Evolutionary conservation across 2,113 vertebrate genomes (phyloP), one percentile per base, ranked within the genome.

Genomic region (Siphamia tubifer): DNA sequence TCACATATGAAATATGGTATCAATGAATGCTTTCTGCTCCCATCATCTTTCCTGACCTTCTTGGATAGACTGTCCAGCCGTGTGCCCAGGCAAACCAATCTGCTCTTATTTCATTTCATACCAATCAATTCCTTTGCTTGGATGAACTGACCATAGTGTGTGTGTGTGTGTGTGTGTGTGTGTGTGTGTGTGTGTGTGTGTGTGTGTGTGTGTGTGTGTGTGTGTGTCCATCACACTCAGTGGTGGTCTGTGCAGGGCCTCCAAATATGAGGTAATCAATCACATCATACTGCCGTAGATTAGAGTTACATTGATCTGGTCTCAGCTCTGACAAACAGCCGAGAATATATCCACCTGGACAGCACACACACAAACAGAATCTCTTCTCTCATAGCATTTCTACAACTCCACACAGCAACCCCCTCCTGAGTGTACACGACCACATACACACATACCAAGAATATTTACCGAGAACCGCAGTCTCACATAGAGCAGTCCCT

Each of bases 231-330:
- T 82, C 70, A 74, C 36, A 63, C 34, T 30, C 21, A 0, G 23
- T 55, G 48, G 74, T 72, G 82, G 68, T 82, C 67, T 67, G 76
- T 58, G 49, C 62, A 49, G 76, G 53, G 25, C 44, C 67, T 71
- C 62, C 55, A 65, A 84, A 84, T 87, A 86, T 87, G 81, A 89
- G 81, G 81, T 74, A 60, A 86, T 90, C 87, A 87, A 88, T 90
- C 86, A 87, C 70, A 80, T 88, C 77, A 78, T 69, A 78, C 65
- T 53, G 64, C 70, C 53, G 70, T 78, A 85, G 79, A 89, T 88
- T 87, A 88, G 83, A 74, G 68, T 30, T 75, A 77, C 75, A 88
- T 90, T 76, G 83, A 90, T 87, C 73, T 79, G 84, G 63, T 82
- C 75, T 79, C 31, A 58, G 64, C 66, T 64, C 68, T 87, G 82